Percentiles rank a stretch among this genome's conserved stretches.
Evolutionary conservation across 2,113 vertebrate genomes (phyloP).

Genomic region (Pelusios castaneus): DNA sequence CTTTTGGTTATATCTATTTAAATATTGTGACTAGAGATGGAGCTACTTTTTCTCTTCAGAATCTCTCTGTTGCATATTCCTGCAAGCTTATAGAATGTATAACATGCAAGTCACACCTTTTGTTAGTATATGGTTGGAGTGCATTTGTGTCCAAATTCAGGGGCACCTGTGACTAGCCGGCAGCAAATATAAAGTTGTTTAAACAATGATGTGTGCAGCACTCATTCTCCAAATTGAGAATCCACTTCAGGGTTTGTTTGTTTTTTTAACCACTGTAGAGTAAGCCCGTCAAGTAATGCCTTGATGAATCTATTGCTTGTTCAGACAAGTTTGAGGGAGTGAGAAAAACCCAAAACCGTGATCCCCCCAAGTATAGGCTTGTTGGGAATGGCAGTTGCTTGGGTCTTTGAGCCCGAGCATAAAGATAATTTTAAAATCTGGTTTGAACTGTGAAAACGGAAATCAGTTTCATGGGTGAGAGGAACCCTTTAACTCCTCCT

Average conservation of each 20-base stretch:
- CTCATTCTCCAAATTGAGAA: slow-evolving; percentile 7
- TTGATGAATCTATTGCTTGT: slow-evolving; percentile 63
- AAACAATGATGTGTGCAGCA: neutral
- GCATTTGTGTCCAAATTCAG: fast-evolving
- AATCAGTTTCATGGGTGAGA: neutral
- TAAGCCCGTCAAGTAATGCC: slow-evolving; percentile 48
- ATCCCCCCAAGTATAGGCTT: neutral
- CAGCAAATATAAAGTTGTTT: neutral
- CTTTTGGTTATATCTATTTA: neutral
- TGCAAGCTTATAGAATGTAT: neutral
- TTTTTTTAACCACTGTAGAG: slow-evolving; percentile 7
- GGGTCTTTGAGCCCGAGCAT: neutral
- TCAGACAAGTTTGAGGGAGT: slow-evolving; percentile 63
- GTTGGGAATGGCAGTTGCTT: neutral
- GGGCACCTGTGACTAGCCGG: neutral
- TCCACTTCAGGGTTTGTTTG: slow-evolving; percentile 70
- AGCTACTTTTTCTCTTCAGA: neutral
- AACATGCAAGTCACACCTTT: neutral
- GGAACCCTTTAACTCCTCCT: neutral
- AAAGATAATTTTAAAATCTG: neutral
- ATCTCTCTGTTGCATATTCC: neutral
- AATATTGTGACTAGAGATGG: neutral
- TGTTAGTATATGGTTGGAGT: neutral
- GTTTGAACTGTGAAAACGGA: neutral
- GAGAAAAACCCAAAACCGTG: neutral